Conservation (phyloP, 2,888 invertebrate species). For the Perizoma flavofasciatum region DNA sequence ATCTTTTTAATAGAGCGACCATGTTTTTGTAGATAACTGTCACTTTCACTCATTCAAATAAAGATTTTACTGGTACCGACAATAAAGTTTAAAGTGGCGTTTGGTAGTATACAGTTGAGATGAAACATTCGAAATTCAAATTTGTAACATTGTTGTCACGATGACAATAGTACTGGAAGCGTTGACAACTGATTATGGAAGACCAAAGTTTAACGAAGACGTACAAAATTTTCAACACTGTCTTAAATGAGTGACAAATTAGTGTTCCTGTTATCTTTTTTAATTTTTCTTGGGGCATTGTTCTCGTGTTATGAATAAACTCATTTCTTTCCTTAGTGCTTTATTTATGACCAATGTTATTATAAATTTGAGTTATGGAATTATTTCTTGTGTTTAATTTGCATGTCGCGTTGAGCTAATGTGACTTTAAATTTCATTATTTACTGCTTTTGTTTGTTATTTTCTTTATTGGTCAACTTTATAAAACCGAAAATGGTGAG, state of each 20-base stretch:
- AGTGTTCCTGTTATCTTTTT: constrained; percentile 42
- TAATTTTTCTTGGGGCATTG: constrained; percentile 60
- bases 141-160: constrained; percentile 61
- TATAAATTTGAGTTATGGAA: constrained; percentile 64
- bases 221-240: constrained; percentile 61
- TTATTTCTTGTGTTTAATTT: constrained; percentile 67
- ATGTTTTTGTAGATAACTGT: constrained; percentile 52
- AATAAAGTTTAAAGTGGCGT: constrained; percentile 45
- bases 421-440: constrained; percentile 66
- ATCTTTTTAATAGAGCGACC: constrained; percentile 54
- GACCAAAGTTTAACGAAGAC: constrained; percentile 56
- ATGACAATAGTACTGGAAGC: constrained; percentile 67
- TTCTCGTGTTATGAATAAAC: constrained; percentile 47
- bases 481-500: constrained; percentile 17
- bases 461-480: constrained; percentile 33
- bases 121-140: constrained; percentile 38
- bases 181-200: constrained; percentile 73
- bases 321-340: constrained; percentile 43
- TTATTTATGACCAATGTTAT: constrained; percentile 61
- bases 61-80: constrained; percentile 21
- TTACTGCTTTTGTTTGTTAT: constrained; percentile 68
- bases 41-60: constrained; percentile 19
- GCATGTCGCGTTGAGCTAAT: constrained; percentile 58
- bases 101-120: constrained; percentile 21
- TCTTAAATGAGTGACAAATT: constrained; percentile 73